Evolutionary conservation across 2,797 vertebrate genomes (phyloP), one percentile per base, ranked within the genome.

Genomic region (Triplophysa yarkandensis): DNA sequence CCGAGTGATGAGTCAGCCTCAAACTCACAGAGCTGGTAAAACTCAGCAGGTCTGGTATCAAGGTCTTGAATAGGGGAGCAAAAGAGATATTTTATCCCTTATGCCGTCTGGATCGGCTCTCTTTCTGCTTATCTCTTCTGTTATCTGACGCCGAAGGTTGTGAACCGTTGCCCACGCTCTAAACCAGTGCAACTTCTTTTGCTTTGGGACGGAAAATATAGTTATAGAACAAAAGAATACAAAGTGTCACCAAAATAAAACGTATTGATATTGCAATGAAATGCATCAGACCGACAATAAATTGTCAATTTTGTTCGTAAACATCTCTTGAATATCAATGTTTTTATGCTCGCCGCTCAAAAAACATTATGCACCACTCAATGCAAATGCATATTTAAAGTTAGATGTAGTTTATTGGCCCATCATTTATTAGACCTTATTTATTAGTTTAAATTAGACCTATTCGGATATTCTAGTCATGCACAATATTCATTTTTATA

Each of bases 61-160:
- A 74, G 72, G 63, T 67, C 63, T 67, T 67, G 58, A 48, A 48
- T 74, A 43, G 62, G 71, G 44, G 23, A 28, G 72, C 28, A 74
- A 43, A 74, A 67, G 54, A 43, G 72, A 75, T 75, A 75, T 75
- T 68, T 48, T 60, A 68, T 75, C 72, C 72, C 72, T 28, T 17
- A 14, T 39, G 72, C 50, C 5, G 21, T 27, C 19, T 54, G 57
- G 72, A 58, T 41, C 41, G 46, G 52, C 63, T 67, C 30, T 16
- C 64, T 60, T 68, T 75, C 32, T 75, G 72, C 64, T 75, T 75
- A 67, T 75, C 71, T 54, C 19, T 43, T 67, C 41, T 39, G 72
- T 75, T 75, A 75, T 75, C 72, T 75, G 72, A 75, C 58, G 43
- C 72, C 23, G 21, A 61, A 50, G 64, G 72, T 60, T 67, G 52